Percentiles rank a stretch among this genome's conserved stretches.
Evolutionary conservation across 1,140 invertebrate genomes (phyloP).

Genomic region (Drosophila sucinea): DNA sequence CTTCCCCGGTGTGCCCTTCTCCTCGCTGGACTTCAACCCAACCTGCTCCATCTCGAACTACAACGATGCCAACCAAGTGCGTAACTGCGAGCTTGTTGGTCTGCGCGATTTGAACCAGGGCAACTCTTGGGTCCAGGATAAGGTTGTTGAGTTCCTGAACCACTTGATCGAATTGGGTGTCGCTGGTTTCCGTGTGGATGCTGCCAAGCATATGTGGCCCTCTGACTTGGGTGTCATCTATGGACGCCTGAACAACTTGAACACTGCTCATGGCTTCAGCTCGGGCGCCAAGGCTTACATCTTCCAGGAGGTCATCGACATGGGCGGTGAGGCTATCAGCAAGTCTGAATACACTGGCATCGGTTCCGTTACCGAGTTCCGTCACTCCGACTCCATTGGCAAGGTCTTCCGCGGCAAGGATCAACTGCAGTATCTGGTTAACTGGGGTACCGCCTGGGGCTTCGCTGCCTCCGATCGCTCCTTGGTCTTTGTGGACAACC

Average conservation of each 20-base stretch:
- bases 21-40: conserved; percentile 85
- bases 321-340: conserved; percentile 83
- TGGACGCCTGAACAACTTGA: conserved; percentile 85
- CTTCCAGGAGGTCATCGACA: conserved; percentile 93
- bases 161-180: conserved; percentile 89
- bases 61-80: conserved; percentile 85
- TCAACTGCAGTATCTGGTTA: conserved; percentile 84
- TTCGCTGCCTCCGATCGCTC: conserved; percentile 84
- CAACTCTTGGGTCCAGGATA: conserved; percentile 86
- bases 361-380: conserved; percentile 91
- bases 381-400: conserved; percentile 85
- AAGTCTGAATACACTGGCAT: conserved; percentile 86
- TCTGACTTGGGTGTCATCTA: conserved; percentile 84
- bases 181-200: conserved; percentile 89
- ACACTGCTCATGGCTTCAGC: conserved; percentile 85
- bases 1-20: conserved; percentile 87
- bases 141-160: conserved; percentile 88
- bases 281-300: conserved; percentile 86
- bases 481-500: conserved; percentile 86
- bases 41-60: conserved; percentile 85
- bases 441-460: conserved; percentile 85
- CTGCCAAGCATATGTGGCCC: conserved; percentile 92
- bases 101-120: conserved; percentile 89
- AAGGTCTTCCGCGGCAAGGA: conserved; percentile 85
- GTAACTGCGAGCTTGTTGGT: conserved; percentile 89